Evolutionary conservation across 2,797 vertebrate genomes (phyloP).

Genomic region (Gadopsis marmoratus): DNA sequence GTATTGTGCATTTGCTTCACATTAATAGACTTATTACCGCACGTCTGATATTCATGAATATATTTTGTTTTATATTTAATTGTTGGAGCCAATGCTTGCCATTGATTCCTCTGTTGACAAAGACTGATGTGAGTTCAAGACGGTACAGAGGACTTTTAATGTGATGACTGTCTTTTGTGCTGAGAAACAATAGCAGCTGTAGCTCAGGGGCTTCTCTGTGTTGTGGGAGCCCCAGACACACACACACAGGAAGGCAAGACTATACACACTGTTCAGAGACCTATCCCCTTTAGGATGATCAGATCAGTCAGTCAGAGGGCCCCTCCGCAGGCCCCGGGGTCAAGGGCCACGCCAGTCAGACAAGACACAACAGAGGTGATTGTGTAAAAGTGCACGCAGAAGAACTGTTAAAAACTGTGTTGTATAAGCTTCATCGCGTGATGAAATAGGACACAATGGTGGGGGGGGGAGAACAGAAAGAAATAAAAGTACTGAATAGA

Average conservation of each 20-base stretch:
- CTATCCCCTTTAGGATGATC: conserved; percentile 69
- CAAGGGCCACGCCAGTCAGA: conserved; percentile 80
- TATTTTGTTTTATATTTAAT: conserved; percentile 70
- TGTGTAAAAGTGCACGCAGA: conserved; percentile 46
- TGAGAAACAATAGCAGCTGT: conserved; percentile 78
- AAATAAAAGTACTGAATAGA: conserved; percentile 43
- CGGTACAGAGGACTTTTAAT: conserved; percentile 79
- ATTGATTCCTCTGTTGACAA: conserved; percentile 76
- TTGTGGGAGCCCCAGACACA: conserved; percentile 68
- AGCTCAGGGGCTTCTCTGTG: conserved; percentile 75
- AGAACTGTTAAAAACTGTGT: conserved; percentile 32
- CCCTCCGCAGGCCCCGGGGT: conserved; percentile 65
- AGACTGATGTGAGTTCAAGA: conserved; percentile 83
- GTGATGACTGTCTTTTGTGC: conserved; percentile 84
- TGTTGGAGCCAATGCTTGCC: conserved; percentile 59
- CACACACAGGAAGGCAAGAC: conserved; percentile 64
- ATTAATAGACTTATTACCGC: conserved; percentile 55
- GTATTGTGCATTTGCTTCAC: conserved; percentile 51
- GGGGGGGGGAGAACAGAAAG: conserved; percentile 31
- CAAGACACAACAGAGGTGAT: conserved; percentile 71
- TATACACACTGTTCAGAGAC: conserved; percentile 67
- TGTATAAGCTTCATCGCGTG: conserved; percentile 42
- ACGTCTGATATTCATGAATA: conserved; percentile 53
- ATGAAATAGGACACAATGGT: conserved; percentile 48
- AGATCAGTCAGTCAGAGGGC: conserved; percentile 75